phyloP scores from a whole-genome alignment of 2,113 vertebrate species.

The Monopterus albus region DNA sequence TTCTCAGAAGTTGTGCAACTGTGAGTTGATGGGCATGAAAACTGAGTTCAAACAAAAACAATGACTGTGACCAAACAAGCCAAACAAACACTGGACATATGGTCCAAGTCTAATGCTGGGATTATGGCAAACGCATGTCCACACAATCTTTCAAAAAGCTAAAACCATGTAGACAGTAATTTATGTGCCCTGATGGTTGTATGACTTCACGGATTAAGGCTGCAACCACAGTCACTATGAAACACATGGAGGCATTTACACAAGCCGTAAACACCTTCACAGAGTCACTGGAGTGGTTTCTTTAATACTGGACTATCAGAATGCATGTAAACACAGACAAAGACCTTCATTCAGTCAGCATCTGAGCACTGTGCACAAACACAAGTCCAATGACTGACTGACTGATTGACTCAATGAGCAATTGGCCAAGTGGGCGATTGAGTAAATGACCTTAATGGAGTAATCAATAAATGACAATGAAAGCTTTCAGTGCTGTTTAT shows the following conservation, averaged over 20 bases:
- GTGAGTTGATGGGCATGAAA: slow-evolving; percentile 19
- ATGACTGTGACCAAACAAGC: slow-evolving; percentile 31
- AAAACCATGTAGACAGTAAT: slow-evolving; percentile 5
- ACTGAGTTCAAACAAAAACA: slow-evolving; percentile 29
- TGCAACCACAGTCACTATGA: slow-evolving; percentile 4
- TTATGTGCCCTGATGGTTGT: not conserved
- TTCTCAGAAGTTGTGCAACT: slow-evolving; percentile 9
- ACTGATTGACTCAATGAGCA: slow-evolving; percentile 42
- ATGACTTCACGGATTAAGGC: not conserved
- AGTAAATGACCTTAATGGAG: slow-evolving; percentile 50
- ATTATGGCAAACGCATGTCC: slow-evolving; percentile 24
- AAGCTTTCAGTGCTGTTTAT: slow-evolving; percentile 30
- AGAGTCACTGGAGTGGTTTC: slow-evolving; percentile 1
- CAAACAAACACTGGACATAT: not conserved
- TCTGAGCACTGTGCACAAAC: slow-evolving; percentile 37
- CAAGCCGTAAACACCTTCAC: not conserved
- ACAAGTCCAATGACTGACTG: slow-evolving; percentile 31
- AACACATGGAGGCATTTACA: slow-evolving; percentile 16
- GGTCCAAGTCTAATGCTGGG: slow-evolving; percentile 18
- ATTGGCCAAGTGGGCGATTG: slow-evolving; percentile 47
- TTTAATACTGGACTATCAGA: not conserved
- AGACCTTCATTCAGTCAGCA: slow-evolving; percentile 31
- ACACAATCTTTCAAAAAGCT: not conserved
- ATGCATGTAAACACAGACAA: slow-evolving; percentile 44
- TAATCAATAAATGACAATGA: slow-evolving; percentile 58